Conservation (phyloP, 2,797 vertebrate genomes). For the Balearica regulorum region DNA sequence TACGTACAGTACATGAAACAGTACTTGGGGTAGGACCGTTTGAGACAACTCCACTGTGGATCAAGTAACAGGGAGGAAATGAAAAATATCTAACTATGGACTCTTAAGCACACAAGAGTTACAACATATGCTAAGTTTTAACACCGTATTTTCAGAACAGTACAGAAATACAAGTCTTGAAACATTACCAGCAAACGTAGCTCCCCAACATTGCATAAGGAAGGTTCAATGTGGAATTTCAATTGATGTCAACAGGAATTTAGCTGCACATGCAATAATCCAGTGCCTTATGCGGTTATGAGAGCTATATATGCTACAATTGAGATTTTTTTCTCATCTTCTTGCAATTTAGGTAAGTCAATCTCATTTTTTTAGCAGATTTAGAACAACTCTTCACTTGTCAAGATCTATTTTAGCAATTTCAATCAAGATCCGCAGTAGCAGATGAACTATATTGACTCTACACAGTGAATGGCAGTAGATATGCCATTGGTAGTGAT, state of each 20-base stretch:
- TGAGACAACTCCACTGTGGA: background rate
- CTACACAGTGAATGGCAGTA: background rate
- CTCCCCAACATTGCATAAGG: background rate
- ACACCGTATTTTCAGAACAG: background rate
- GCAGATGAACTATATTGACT: background rate
- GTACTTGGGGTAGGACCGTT: background rate
- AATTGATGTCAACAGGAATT: background rate
- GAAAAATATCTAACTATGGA: background rate
- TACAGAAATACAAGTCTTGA: background rate
- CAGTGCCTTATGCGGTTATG: background rate
- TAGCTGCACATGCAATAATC: background rate
- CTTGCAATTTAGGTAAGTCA: background rate
- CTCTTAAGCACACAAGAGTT: background rate
- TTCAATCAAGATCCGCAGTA: background rate
- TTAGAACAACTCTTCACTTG: background rate
- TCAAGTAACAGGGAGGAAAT: background rate
- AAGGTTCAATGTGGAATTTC: background rate
- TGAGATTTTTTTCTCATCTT: background rate
- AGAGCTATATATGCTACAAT: background rate
- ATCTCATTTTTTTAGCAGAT: background rate
- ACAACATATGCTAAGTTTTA: background rate
- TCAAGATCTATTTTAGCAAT: background rate
- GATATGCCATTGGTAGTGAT: fast-evolving
- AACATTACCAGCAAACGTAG: background rate
- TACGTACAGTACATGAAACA: background rate